A percentile compares a stretch with the other conserved stretches of the same genome.
Conservation (phyloP, 2,797 vertebrate genomes). For the Sarcoramphus papa region DNA sequence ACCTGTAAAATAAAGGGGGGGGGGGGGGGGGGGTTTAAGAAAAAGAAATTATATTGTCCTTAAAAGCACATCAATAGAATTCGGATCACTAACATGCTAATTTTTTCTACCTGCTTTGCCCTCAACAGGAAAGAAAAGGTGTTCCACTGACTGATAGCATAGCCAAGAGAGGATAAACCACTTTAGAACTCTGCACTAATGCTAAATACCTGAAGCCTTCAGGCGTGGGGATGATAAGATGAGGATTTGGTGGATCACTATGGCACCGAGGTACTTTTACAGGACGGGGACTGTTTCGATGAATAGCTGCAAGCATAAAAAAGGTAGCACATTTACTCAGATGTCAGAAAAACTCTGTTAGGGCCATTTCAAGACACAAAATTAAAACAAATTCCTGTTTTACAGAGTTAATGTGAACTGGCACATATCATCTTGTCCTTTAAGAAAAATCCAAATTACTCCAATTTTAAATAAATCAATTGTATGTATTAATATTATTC, state of each 20-base stretch:
- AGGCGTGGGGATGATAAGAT: conserved; percentile 89
- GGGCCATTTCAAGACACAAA: not conserved
- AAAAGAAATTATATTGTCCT: not conserved
- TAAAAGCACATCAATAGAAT: not conserved
- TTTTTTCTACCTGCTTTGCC: not conserved
- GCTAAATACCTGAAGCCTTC: conserved; percentile 91
- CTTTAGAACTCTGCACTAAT: not conserved
- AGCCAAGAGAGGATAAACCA: not conserved
- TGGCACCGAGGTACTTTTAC: conserved; percentile 97
- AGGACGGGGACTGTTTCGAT: conserved; percentile 93
- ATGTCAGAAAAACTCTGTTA: not conserved
- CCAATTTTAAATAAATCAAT: not conserved
- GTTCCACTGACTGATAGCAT: not conserved
- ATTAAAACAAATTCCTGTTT: not conserved
- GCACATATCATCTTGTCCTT: not conserved
- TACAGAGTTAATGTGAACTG: not conserved
- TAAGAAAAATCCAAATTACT: not conserved
- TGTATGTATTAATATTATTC: not conserved
- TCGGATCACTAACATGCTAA: not conserved
- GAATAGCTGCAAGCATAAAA: conserved; percentile 75
- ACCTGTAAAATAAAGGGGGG: not conserved
- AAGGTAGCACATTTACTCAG: not conserved
- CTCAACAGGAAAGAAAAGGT: not conserved
- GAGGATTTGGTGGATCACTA: conserved; percentile 96
- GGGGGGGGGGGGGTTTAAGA: fast-evolving